phyloP scores from a whole-genome alignment of 2,797 vertebrate genomes.

The Sebastolobus alascanus region DNA sequence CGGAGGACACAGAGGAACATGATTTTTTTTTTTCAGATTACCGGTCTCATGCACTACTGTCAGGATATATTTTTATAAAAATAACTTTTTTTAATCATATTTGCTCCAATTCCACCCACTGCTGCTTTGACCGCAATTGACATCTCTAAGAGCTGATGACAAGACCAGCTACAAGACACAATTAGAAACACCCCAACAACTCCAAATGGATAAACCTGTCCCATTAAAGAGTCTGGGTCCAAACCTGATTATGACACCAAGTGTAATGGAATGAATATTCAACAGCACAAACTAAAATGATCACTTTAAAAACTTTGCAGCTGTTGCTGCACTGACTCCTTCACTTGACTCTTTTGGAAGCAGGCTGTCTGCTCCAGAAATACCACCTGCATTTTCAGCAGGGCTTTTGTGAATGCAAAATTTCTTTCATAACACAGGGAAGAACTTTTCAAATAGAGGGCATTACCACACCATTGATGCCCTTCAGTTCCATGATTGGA shows the following conservation, averaged over 20 bases:
- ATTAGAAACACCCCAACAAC: background rate
- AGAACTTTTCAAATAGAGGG: constrained; percentile 38
- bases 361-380: background rate
- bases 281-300: background rate
- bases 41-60: too few relatives aligned
- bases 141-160: background rate
- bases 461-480: constrained; percentile 4
- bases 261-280: constrained; percentile 4
- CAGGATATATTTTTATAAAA: too few relatives aligned
- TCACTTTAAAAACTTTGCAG: background rate
- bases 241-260: background rate
- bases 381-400: background rate
- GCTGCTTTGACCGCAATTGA: background rate
- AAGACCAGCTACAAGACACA: background rate
- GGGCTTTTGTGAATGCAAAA: constrained; percentile 14
- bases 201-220: background rate
- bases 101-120: too few relatives aligned
- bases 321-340: background rate
- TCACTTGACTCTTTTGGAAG: background rate
- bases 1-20: too few relatives aligned
- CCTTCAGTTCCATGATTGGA: constrained; percentile 39
- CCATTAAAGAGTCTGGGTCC: background rate
- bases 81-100: too few relatives aligned
- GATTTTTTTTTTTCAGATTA: too few relatives aligned
- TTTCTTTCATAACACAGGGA: constrained; percentile 13